These are phyloP conservation scores for Brachystomella parvula DNA, from an alignment of 1,140 invertebrate species.

Conservation along the genomic window DNA sequence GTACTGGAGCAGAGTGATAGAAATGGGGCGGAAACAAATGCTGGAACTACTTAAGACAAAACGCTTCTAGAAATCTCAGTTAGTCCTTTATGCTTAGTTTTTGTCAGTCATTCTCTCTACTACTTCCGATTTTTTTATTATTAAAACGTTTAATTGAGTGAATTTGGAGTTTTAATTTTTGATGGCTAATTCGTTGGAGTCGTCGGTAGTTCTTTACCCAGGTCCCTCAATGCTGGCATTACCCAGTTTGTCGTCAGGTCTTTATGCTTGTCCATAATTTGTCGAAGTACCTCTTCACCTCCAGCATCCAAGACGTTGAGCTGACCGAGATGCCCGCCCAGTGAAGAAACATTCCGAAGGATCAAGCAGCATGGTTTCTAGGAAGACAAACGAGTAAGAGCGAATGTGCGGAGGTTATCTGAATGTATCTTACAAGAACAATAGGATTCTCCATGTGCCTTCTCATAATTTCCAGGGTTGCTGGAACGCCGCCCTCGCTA, in stretches of 20 bases:
- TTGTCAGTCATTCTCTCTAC: background rate
- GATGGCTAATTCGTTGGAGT: background rate
- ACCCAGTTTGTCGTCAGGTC: constrained; percentile 19
- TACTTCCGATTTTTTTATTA: background rate
- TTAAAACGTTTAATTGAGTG: background rate
- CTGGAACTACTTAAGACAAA: background rate
- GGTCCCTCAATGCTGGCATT: constrained; percentile 15
- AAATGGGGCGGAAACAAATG: background rate
- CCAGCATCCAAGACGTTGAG: constrained; percentile 16
- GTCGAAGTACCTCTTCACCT: constrained; percentile 8
- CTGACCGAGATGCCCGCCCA: constrained; percentile 12
- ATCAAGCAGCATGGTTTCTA: constrained; percentile 26
- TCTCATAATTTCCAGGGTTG: constrained; percentile 17
- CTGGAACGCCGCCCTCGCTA: constrained; percentile 5
- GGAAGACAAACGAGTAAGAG: background rate
- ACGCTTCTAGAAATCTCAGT: background rate
- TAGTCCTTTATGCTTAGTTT: background rate
- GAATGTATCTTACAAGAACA: constrained; percentile 16
- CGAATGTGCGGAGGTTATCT: background rate
- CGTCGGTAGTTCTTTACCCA: background rate
- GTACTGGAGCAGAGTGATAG: constrained; percentile 5
- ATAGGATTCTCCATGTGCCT: background rate
- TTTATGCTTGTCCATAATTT: constrained; percentile 13
- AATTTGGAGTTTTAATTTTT: background rate
- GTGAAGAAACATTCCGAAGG: constrained; percentile 17